Evolutionary conservation across 1,140 invertebrate genomes (phyloP), one percentile per base, ranked within the genome.

Genomic region (Apocrypta bakeri): DNA sequence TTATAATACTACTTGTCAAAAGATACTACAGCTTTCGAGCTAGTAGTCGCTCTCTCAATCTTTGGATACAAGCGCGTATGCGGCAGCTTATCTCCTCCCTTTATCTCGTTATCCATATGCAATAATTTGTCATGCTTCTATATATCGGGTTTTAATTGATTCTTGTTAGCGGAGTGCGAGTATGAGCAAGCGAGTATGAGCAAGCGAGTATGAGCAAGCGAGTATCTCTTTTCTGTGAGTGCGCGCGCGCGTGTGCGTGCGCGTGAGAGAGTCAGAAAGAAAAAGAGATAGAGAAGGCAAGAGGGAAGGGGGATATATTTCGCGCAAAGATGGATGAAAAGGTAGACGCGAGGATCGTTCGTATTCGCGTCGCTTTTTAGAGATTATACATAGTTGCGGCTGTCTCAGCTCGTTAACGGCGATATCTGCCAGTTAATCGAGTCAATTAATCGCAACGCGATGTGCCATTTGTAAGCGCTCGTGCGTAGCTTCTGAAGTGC

Each of bases 321-420:
- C 72, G 33, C 25, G 72, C n/a, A 24, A 40, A 73, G 72, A 73
- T 24, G 72, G 25, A 73, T 73, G 72, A 7, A 48, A 74, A 74
- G 24, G n/a, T 37, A 37, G 56, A 33, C 8, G 63, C 63, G 63
- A 25, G 24, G 17, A 66, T 66, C 63, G 24, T 3, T 11, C 63
- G 21, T 56, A 29, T 29, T 66, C 25, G 1, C 63, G 63, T 66
- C 63, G 63, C 27, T 29, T 29, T 66, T 66, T 11, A 27, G 48
- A 56, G 3, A 12, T 14, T 61, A 61, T 27, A 66, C 14, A 27
- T 4, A 66, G 25, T 27, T 4, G 25, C 25, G 63, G 63, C 63
- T 66, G 63, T 66, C 63, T 66, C 25, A 9, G 27, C 63, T 29
- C 27, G 63, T 66, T 66, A 66, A 66, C 63, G 63, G 11, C 63